Conservation (phyloP, 2,797 vertebrate genomes). For the Triplophysa yarkandensis region DNA sequence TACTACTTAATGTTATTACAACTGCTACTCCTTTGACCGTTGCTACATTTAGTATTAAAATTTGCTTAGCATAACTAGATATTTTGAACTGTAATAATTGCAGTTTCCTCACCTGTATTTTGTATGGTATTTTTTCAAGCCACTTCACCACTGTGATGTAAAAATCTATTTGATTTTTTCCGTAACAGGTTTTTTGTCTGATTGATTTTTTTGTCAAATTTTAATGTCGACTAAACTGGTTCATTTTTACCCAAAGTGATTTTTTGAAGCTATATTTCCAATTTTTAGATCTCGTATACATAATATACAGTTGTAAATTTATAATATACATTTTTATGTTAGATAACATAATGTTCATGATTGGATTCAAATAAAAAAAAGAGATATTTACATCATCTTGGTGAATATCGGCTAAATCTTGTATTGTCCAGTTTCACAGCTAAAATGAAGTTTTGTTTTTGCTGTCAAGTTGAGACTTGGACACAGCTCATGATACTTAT, state of each 20-base stretch:
- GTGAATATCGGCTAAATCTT: conserved; percentile 61
- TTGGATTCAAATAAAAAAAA: conserved; percentile 55
- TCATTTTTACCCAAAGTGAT: conserved; percentile 71
- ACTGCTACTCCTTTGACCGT: conserved; percentile 82
- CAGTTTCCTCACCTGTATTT: conserved; percentile 81
- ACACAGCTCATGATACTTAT: conserved; percentile 54
- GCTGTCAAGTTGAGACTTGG: conserved; percentile 49
- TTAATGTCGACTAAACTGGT: conserved; percentile 62
- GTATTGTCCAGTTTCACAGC: conserved; percentile 55
- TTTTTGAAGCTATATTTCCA: conserved; percentile 50
- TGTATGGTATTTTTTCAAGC: conserved; percentile 78
- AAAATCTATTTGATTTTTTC: conserved; percentile 64
- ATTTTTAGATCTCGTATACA: conserved; percentile 47
- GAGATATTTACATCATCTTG: conserved; percentile 61
- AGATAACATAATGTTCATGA: conserved; percentile 51
- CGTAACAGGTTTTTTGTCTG: conserved; percentile 72
- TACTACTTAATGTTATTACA: conserved; percentile 81
- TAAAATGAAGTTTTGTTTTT: conserved; percentile 48
- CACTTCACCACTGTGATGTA: conserved; percentile 78
- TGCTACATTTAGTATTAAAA: conserved; percentile 82
- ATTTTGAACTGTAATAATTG: conserved; percentile 79
- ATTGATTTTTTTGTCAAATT: conserved; percentile 44
- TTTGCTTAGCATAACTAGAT: conserved; percentile 81
- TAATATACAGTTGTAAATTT: conserved; percentile 41
- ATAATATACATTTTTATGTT: conserved; percentile 7